Evolutionary conservation across 2,113 vertebrate species (phyloP).

Genomic region (Phycodurus eques): DNA sequence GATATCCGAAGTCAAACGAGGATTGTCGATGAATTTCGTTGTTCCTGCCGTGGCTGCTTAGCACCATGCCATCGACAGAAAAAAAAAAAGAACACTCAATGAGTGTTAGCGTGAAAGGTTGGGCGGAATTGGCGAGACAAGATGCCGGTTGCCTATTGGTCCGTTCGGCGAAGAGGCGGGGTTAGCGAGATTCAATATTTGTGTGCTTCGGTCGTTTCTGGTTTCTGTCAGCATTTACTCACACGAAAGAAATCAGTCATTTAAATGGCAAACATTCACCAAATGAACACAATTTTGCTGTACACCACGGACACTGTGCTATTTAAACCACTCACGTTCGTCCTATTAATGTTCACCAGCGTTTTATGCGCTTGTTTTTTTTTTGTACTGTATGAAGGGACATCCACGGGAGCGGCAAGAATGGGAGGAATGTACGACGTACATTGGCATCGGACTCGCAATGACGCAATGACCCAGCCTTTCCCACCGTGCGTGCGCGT

Average conservation of each 20-base stretch:
- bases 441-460: slow-evolving; percentile 20
- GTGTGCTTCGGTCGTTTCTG: slow-evolving; percentile 27
- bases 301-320: no score
- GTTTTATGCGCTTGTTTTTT: slow-evolving; percentile 13
- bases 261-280: background rate
- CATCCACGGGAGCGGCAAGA: slow-evolving; percentile 61
- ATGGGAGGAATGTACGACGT: slow-evolving; percentile 26
- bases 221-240: slow-evolving; percentile 46
- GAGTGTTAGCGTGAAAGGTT: slow-evolving; percentile 48
- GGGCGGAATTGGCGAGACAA: slow-evolving; percentile 39
- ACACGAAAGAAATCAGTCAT: slow-evolving; percentile 29
- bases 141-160: slow-evolving; percentile 42
- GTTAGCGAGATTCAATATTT: accelerated
- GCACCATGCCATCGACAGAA: slow-evolving; percentile 67
- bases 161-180: background rate
- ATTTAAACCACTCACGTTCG: background rate
- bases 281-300: background rate
- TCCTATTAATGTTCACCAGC: background rate
- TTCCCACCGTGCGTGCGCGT: slow-evolving; percentile 11
- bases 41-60: slow-evolving; percentile 37
- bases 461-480: slow-evolving; percentile 58
- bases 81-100: slow-evolving; percentile 38
- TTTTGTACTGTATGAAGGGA: slow-evolving; percentile 46
- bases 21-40: slow-evolving; percentile 18
- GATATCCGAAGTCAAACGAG: slow-evolving; percentile 8